Evolutionary conservation across 2,888 invertebrate species (phyloP).

Genomic region (Drosophila kokeensis): DNA sequence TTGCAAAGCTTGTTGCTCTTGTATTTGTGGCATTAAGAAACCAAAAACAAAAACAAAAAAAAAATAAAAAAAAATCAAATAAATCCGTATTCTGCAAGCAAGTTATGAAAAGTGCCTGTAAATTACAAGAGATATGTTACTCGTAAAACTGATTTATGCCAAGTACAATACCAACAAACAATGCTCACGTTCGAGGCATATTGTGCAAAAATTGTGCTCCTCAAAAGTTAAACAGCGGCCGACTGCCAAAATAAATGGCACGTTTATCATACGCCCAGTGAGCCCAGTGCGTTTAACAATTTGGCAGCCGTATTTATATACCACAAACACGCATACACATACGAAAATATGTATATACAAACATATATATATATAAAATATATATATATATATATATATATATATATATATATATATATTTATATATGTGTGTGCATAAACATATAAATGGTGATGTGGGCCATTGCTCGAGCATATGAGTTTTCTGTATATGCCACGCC

Average conservation of each 20-base stretch:
- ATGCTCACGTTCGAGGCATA: constrained; percentile 50
- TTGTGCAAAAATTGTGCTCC: constrained; percentile 51
- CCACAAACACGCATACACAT: constrained; percentile 37
- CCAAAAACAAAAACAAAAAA: neutral
- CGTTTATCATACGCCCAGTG: constrained; percentile 79
- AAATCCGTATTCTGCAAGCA: constrained; percentile 21
- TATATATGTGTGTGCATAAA: neutral
- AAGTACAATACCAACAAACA: constrained; percentile 37
- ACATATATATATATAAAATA: neutral
- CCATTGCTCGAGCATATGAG: constrained; percentile 47
- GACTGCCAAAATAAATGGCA: constrained; percentile 75
- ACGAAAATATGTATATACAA: neutral
- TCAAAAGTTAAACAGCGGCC: constrained; percentile 55
- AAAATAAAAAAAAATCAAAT: constrained; percentile 26
- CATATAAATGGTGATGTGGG: constrained; percentile 20
- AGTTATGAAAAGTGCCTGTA: constrained; percentile 48
- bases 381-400: neutral
- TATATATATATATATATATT: constrained; percentile 1
- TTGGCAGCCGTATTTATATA: constrained; percentile 78
- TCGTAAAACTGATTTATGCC: constrained; percentile 61
- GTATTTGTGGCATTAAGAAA: constrained; percentile 19
- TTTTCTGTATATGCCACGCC: constrained; percentile 55
- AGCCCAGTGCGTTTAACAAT: constrained; percentile 71
- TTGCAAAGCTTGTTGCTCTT: constrained; percentile 7
- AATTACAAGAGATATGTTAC: constrained; percentile 64